Percentiles rank a stretch among this genome's conserved stretches.
Conservation (phyloP, 2,113 vertebrate species). For the Pterocles gutturalis region DNA sequence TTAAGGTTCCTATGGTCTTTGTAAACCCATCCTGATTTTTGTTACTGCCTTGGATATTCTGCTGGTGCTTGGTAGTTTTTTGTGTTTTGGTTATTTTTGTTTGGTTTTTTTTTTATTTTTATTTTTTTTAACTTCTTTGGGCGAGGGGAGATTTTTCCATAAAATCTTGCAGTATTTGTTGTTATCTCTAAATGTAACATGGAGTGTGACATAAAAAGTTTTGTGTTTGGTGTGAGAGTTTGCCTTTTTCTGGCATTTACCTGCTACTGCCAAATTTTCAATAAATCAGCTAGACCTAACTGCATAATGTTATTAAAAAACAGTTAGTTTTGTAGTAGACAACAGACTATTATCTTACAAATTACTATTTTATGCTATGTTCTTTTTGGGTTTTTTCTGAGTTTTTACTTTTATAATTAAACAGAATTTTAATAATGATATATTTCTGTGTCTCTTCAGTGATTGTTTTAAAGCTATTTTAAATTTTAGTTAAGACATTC, state of each 20-base stretch:
- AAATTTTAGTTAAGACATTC: not conserved
- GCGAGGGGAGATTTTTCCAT: not conserved
- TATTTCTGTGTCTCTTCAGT: not conserved
- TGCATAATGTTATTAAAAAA: not conserved
- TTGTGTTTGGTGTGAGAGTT: not conserved
- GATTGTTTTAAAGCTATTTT: not conserved
- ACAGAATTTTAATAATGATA: not conserved
- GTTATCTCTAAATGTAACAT: not conserved
- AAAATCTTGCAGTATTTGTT: not conserved
- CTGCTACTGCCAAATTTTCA: not conserved
- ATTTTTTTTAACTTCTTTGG: accelerated
- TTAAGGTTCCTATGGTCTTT: not conserved
- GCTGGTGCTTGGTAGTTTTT: not conserved
- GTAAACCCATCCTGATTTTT: not conserved
- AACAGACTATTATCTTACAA: not conserved
- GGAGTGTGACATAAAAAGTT: not conserved
- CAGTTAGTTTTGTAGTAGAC: not conserved
- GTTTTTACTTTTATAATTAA: not conserved
- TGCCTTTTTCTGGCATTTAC: not conserved
- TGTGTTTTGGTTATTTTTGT: not conserved
- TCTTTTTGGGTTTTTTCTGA: not conserved
- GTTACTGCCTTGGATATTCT: not conserved
- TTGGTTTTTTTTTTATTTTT: not conserved
- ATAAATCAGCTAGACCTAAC: not conserved
- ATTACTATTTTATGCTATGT: not conserved